These are phyloP conservation scores for Centropus unirufus DNA, from an alignment of 2,113 vertebrate genomes.

Conservation along the genomic window DNA sequence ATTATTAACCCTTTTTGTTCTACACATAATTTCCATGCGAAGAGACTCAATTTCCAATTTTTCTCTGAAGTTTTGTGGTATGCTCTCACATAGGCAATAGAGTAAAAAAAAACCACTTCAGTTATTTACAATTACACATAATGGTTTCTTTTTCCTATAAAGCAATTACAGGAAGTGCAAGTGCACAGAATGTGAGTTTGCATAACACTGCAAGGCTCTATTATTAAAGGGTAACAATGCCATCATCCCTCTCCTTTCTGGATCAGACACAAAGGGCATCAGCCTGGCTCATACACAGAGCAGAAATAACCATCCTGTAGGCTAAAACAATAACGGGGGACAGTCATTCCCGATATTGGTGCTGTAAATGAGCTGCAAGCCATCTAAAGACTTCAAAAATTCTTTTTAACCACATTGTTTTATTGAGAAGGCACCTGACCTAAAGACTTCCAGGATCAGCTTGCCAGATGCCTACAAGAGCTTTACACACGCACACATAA, in stretches of 20 bases:
- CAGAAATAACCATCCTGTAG: not conserved
- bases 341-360: fast-evolving
- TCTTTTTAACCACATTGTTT: not conserved
- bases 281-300: not conserved
- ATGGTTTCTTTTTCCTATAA: not conserved
- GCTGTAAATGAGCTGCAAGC: not conserved
- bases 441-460: not conserved
- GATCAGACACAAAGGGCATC: not conserved
- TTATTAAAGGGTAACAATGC: not conserved
- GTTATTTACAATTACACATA: not conserved
- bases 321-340: not conserved
- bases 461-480: not conserved
- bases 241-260: not conserved
- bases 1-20: not conserved
- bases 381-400: not conserved
- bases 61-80: not conserved
- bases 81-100: not conserved
- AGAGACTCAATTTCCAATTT: not conserved
- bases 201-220: not conserved
- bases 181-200: not conserved
- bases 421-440: not conserved
- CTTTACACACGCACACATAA: not conserved
- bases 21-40: not conserved
- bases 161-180: not conserved
- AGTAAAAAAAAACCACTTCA: not conserved